Evolutionary conservation across 2,797 vertebrate species (phyloP).

Genomic region (Chrosomus eos): DNA sequence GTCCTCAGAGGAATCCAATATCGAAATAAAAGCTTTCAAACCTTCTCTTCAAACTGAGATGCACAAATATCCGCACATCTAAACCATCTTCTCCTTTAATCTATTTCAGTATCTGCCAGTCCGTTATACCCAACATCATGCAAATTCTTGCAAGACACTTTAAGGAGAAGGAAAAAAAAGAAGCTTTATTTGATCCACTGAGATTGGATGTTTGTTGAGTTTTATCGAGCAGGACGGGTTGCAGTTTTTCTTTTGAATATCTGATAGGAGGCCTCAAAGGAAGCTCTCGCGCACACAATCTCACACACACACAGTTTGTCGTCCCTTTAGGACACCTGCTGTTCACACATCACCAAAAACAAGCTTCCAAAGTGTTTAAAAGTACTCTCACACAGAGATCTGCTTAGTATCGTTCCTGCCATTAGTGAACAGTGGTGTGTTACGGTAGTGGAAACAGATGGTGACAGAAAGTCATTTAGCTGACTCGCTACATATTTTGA

Average conservation of each 20-base stretch:
- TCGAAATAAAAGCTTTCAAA: neutral
- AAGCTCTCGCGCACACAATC: neutral
- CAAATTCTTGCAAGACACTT: constrained; percentile 1
- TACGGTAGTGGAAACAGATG: neutral
- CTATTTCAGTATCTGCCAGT: constrained; percentile 13
- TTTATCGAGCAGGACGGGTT: neutral
- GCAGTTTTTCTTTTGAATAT: neutral
- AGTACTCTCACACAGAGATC: constrained; percentile 9
- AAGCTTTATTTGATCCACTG: constrained; percentile 34
- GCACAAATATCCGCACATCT: neutral
- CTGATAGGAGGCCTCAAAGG: constrained; percentile 14
- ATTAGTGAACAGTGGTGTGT: constrained; percentile 10
- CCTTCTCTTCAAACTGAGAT: neutral
- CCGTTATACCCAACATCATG: neutral
- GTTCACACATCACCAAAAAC: constrained; percentile 2
- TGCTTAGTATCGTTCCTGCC: too few relatives aligned
- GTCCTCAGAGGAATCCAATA: constrained; percentile 10
- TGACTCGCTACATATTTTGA: neutral
- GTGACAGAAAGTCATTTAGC: constrained; percentile 1
- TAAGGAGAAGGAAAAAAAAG: constrained; percentile 1
- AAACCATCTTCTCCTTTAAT: constrained; percentile 16
- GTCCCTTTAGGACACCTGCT: constrained; percentile 19
- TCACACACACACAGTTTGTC: constrained; percentile 17
- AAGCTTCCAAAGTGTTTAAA: constrained; percentile 16
- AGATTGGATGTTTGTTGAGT: constrained; percentile 12